Conservation (phyloP, 2,113 vertebrate genomes). For the Lepus americanus region DNA sequence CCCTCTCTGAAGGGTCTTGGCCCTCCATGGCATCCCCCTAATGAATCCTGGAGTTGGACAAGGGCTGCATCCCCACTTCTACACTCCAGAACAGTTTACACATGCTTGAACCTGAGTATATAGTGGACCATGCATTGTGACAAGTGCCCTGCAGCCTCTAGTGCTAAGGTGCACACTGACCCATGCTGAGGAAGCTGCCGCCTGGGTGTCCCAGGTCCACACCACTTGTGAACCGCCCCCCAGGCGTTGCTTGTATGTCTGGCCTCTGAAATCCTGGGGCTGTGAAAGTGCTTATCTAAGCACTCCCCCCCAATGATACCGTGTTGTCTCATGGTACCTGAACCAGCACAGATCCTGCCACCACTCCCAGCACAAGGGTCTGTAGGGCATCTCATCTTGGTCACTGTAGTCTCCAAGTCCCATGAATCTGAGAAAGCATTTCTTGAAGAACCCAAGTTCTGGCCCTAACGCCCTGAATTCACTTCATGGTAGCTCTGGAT, state of each 20-base stretch:
- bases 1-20: too few species aligned
- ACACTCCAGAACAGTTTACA: background rate
- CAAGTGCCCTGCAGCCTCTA: background rate
- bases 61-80: background rate
- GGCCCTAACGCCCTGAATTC: background rate
- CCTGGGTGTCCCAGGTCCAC: background rate
- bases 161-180: accelerated
- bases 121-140: too few species aligned
- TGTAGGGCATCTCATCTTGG: too few species aligned
- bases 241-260: accelerated
- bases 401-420: too few species aligned
- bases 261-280: background rate
- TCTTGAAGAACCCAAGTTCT: background rate
- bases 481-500: background rate
- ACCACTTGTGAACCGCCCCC: too few species aligned
- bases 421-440: background rate
- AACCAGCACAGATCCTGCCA: too few species aligned
- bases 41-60: background rate
- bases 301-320: too few species aligned
- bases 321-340: background rate
- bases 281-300: background rate
- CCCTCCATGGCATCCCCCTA: too few species aligned
- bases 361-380: background rate
- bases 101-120: accelerated
- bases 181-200: background rate